Evolutionary conservation across 1,140 invertebrate species (phyloP), one percentile per base, ranked within the genome.

Genomic region (Stegodyphus dumicola): DNA sequence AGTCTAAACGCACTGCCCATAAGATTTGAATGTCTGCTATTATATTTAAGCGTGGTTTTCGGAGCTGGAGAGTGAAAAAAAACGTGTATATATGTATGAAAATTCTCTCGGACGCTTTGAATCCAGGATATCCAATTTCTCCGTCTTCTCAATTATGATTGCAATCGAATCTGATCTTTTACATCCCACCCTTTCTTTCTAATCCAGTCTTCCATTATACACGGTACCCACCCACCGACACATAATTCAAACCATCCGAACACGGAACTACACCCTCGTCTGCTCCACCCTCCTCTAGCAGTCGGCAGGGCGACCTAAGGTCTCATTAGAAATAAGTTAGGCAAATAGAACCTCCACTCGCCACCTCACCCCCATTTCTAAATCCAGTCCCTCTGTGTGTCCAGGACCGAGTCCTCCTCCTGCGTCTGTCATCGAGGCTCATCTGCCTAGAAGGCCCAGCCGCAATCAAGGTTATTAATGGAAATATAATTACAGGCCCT

Each of bases 241-340:
- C 78, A 81, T 81, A 56, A 81, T 73, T 81, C 78, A 81, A 81
- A 81, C 65, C 52, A 54, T 70, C 70, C 70, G 53, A 70, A 73
- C 53, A 48, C 70, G 48, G 78, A 81, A 73, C 78, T 81, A 73
- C 78, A 81, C 78, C 69, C 78, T 33, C 33, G 33, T 33, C 33
- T 13, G 69, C 75, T 33, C 75, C 75, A 77, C 78, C 69, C 78
- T 69, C 49, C 54, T 11, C 69, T 33, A 9, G 10, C 51, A 15
- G 67, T 70, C 15, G 6, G 5, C 11, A 33, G 13, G 17, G 10
- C 67, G 7, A 33, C 18, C 17, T 18, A 18, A 66, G 71, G 71
- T 33, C 80, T 83, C 80, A 83, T 83, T 83, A 83, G 80, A 83
- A 83, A 83, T 83, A 83, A 83, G 54, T 83, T 83, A 83, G 70